A percentile compares a stretch with the other conserved stretches of the same genome.
Conservation (phyloP, 64 coral and sea anemone genomes). For the Hydrozoanthus tunicans region DNA sequence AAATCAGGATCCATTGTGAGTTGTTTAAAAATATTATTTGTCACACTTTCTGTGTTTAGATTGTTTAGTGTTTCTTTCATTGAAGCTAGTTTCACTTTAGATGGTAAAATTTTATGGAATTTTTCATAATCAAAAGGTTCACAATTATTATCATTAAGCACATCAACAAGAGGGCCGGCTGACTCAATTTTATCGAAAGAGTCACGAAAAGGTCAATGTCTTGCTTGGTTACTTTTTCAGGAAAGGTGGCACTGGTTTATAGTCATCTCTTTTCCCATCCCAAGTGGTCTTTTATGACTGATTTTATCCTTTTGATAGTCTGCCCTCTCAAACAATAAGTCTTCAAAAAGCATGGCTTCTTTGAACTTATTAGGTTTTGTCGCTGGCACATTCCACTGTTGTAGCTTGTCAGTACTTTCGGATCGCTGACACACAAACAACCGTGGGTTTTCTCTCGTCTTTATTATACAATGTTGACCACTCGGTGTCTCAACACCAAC, state of each 20-base stretch:
- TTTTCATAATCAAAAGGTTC: slow-evolving; percentile 39
- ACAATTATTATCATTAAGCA: slow-evolving; percentile 5
- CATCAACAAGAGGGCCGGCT: not conserved
- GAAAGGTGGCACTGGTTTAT: not conserved
- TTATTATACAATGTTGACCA: too few relatives aligned
- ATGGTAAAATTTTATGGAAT: slow-evolving; percentile 38
- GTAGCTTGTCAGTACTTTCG: too few relatives aligned
- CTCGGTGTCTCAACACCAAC: too few relatives aligned
- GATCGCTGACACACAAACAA: too few relatives aligned
- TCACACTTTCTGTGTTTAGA: slow-evolving; percentile 3
- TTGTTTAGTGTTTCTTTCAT: slow-evolving; percentile 16
- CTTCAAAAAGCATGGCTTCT: too few relatives aligned
- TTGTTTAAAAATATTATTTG: not conserved
- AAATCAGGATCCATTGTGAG: slow-evolving; percentile 20
- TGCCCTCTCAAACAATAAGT: too few relatives aligned
- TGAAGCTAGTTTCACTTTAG: slow-evolving; percentile 16
- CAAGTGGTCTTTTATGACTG: slow-evolving; percentile 13
- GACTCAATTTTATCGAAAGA: slow-evolving; percentile 4
- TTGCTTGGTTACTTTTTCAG: slow-evolving; percentile 20
- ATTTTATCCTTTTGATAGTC: slow-evolving; percentile 13
- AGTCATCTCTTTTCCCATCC: slow-evolving; percentile 13
- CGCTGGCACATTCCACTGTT: too few relatives aligned
- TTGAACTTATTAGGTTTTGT: too few relatives aligned
- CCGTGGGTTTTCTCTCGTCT: too few relatives aligned
- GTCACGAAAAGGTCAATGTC: not conserved